Evolutionary conservation across 2,888 invertebrate genomes (phyloP), one percentile per base, ranked within the genome.

Genomic region (Ypsolopha scabrella): DNA sequence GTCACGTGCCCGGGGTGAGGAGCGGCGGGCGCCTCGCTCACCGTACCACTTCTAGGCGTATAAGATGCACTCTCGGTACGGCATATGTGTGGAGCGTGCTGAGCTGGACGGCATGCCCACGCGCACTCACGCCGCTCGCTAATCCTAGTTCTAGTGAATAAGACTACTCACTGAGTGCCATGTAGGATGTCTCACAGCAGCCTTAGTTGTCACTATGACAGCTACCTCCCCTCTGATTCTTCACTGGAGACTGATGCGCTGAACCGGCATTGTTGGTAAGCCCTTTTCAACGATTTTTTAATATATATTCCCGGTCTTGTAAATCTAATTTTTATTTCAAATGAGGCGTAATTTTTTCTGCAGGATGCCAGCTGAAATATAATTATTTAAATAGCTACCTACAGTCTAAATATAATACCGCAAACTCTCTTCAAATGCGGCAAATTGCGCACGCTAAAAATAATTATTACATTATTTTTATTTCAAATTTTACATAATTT

Each of bases 1-100:
- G 85, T 86, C 85, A 86, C 85, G 85, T 86, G 85, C 79, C 82
- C 80, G 85, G 85, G 85, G 83, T 82, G 85, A 82, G 83, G 72
- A 75, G 83, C 68, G 81, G 79, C 80, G 82, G 81, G 82, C 76
- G 83, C 73, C 69, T 77, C 52, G 65, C 44, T 36, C 14, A 35
- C 71, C 69, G 68, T 80, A 76, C 83, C 82, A 82, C 81, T 81
- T 80, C 81, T 74, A 10, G 36, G 47, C 80, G 24, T 24, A 75
- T 79, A 82, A 81, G 80, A 85, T 85, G 85, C 82, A 82, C 80
- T 79, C 75, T 80, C 79, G 74, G 67, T 70, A 76, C 73, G 77
- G 71, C 80, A 78, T 80, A 81, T 72, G 81, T 80, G 80, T 73
- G 77, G 74, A 78, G 77, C 80, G 78, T 74, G 80, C 76, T 75